A percentile compares a stretch with the other conserved stretches of the same genome.
Evolutionary conservation across 2,888 invertebrate species (phyloP).

Genomic region (Noctua janthe): DNA sequence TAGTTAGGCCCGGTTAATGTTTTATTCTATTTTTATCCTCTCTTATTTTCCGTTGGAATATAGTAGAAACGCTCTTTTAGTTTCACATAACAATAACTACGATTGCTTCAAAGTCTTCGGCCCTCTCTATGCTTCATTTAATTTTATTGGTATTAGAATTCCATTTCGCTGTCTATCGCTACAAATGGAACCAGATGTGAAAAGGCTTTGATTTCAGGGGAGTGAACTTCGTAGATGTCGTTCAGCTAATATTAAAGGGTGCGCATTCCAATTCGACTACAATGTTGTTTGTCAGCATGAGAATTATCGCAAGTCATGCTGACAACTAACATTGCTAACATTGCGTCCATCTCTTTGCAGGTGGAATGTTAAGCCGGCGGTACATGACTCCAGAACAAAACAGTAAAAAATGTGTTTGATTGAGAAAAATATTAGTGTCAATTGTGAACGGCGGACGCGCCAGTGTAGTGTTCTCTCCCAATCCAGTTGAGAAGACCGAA

Average conservation of each 20-base stretch:
- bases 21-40: neutral
- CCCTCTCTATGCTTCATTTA: slow-evolving; percentile 51
- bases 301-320: slow-evolving; percentile 66
- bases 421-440: slow-evolving; percentile 78
- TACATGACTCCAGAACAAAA: slow-evolving; percentile 80
- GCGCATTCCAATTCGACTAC: slow-evolving; percentile 83
- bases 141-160: slow-evolving; percentile 54
- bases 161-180: slow-evolving; percentile 40
- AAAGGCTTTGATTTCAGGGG: slow-evolving; percentile 32
- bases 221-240: slow-evolving; percentile 33
- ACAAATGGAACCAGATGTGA: slow-evolving; percentile 49
- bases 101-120: slow-evolving; percentile 33
- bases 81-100: slow-evolving; percentile 12
- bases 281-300: slow-evolving; percentile 77
- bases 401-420: slow-evolving; percentile 88
- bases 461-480: slow-evolving; percentile 78
- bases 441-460: slow-evolving; percentile 86
- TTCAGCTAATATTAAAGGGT: slow-evolving; percentile 44
- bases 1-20: neutral
- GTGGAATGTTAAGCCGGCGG: slow-evolving; percentile 75
- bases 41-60: neutral
- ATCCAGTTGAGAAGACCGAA: slow-evolving; percentile 86
- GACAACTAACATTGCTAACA: slow-evolving; percentile 77
- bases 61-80: neutral
- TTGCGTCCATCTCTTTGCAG: slow-evolving; percentile 78